Evolutionary conservation across 30 jellyfish, hydroid and myxozoan genomes (phyloP).

Genomic region (Rhopilema esculentum): DNA sequence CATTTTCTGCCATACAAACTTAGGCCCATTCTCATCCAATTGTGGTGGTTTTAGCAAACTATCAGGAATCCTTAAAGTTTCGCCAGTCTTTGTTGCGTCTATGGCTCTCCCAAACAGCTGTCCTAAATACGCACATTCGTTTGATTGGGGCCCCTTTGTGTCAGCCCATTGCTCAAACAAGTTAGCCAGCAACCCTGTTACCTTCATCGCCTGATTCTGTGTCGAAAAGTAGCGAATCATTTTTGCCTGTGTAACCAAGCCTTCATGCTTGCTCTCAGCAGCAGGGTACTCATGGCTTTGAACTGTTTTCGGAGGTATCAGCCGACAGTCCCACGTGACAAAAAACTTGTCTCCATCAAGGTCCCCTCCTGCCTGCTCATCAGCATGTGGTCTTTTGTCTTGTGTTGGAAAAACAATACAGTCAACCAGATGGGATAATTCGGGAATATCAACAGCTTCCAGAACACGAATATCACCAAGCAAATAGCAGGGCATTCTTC

Average conservation of each 20-base stretch:
- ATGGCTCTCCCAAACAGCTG: slow-evolving; percentile 39
- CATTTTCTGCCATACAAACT: slow-evolving; percentile 37
- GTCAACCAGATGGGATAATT: slow-evolving; percentile 26
- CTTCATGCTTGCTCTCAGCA: slow-evolving; percentile 11
- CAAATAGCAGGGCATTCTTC: slow-evolving; percentile 40
- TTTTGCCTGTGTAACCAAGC: slow-evolving; percentile 19
- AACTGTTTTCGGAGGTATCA: slow-evolving; percentile 29
- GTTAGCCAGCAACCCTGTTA: slow-evolving; percentile 17
- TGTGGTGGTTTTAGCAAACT: neutral
- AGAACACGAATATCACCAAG: slow-evolving; percentile 53
- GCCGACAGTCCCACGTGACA: slow-evolving; percentile 42
- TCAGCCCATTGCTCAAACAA: slow-evolving; percentile 47
- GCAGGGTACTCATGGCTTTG: slow-evolving; percentile 40
- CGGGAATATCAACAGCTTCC: slow-evolving; percentile 49
- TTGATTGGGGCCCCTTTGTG: slow-evolving; percentile 18
- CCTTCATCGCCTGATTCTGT: slow-evolving; percentile 33
- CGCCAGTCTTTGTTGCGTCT: slow-evolving; percentile 44
- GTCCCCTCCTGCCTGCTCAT: slow-evolving; percentile 58
- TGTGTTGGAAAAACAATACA: slow-evolving; percentile 33
- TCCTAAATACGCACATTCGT: slow-evolving; percentile 36
- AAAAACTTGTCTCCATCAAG: slow-evolving; percentile 51
- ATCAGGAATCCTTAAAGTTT: slow-evolving; percentile 25
- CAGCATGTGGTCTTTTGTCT: slow-evolving; percentile 45
- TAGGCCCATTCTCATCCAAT: neutral
- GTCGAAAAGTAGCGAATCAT: slow-evolving; percentile 28